These are phyloP conservation scores for Strigops habroptila DNA, from an alignment of 2,113 vertebrate species.

Conservation along the genomic window DNA sequence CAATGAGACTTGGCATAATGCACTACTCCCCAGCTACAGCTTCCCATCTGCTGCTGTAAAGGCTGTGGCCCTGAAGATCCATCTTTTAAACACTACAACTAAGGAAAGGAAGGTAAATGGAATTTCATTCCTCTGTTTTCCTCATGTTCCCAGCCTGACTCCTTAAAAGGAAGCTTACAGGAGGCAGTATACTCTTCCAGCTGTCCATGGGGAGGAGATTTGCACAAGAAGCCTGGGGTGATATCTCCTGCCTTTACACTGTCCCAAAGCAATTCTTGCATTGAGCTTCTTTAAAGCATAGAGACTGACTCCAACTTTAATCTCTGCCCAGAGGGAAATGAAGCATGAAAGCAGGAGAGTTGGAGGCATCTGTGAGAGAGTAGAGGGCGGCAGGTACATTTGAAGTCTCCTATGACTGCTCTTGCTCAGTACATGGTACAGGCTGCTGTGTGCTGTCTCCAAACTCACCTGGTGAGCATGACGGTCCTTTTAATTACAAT, in stretches of 20 bases:
- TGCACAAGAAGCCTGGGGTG: not conserved
- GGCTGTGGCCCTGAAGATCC: not conserved
- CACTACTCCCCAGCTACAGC: not conserved
- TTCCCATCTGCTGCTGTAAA: not conserved
- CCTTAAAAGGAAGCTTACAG: not conserved
- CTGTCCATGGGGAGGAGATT: not conserved
- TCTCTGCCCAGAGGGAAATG: not conserved
- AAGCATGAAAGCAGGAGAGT: not conserved
- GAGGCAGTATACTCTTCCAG: not conserved
- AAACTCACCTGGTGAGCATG: not conserved
- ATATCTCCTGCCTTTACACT: not conserved
- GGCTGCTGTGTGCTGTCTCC: not conserved
- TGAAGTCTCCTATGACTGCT: not conserved
- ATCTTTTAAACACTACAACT: not conserved
- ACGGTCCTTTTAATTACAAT: not conserved
- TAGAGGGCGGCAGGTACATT: not conserved
- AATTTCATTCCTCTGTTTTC: not conserved
- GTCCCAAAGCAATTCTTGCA: not conserved
- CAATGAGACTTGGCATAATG: not conserved
- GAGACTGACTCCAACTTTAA: not conserved
- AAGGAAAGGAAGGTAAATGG: not conserved
- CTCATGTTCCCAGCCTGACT: accelerated
- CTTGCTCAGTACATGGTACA: not conserved
- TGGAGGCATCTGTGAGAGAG: not conserved
- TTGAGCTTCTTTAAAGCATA: not conserved